These are phyloP conservation scores for Aphodius sticticus DNA, from an alignment of 2,888 invertebrate genomes.

Conservation along the genomic window DNA sequence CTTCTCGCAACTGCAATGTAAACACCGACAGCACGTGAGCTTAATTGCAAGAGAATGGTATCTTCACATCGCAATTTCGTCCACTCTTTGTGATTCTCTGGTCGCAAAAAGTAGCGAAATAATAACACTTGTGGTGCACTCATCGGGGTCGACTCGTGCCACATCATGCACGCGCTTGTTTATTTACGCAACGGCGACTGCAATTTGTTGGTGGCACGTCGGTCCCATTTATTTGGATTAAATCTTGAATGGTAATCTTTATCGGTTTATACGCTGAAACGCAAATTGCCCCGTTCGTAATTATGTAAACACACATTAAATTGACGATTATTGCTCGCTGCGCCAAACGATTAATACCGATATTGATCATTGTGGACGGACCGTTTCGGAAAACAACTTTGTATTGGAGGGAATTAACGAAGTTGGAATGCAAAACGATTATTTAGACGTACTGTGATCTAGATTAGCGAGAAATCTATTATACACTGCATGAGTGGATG, in stretches of 20 bases:
- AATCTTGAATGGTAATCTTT: slow-evolving; percentile 33
- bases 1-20: background rate
- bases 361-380: background rate
- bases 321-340: slow-evolving; percentile 7
- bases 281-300: slow-evolving; percentile 33
- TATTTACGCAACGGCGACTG: slow-evolving; percentile 4
- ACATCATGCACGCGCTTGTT: background rate
- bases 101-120: background rate
- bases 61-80: background rate
- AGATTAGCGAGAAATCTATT: background rate
- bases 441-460: background rate
- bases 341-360: background rate
- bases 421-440: background rate
- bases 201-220: slow-evolving; percentile 25
- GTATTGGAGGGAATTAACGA: background rate
- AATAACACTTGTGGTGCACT: background rate
- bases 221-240: slow-evolving; percentile 37
- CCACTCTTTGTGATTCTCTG: background rate
- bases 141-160: background rate
- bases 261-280: slow-evolving; percentile 31
- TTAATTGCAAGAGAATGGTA: background rate
- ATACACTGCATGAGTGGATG: too few relatives aligned
- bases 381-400: background rate
- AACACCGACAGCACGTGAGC: background rate
- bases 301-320: slow-evolving; percentile 34